These are phyloP conservation scores for Scopus umbretta DNA, from an alignment of 2,113 vertebrate species.

Conservation along the genomic window DNA sequence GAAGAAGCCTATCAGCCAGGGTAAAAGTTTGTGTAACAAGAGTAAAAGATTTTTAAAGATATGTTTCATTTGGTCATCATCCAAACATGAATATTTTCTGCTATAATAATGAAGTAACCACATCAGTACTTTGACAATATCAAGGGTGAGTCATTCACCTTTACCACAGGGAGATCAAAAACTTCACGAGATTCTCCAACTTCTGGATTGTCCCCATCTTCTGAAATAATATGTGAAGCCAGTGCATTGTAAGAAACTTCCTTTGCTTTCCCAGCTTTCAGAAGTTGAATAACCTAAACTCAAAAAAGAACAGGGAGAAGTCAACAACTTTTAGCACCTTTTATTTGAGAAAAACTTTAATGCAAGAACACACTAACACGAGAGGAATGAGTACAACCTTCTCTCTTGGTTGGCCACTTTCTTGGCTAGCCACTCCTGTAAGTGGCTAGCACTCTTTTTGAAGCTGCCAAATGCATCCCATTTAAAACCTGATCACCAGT, in stretches of 20 bases:
- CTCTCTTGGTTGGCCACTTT: background rate
- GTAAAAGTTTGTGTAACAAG: background rate
- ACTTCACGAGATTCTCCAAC: slow-evolving; percentile 96
- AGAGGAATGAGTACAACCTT: background rate
- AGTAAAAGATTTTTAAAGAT: background rate
- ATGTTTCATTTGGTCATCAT: background rate
- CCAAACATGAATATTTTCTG: background rate
- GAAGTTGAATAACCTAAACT: slow-evolving; percentile 86
- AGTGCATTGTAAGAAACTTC: slow-evolving; percentile 97
- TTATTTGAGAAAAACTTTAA: background rate
- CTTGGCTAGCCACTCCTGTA: too few relatives aligned
- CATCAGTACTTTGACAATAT: background rate
- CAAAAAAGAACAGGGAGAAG: background rate
- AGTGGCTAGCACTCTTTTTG: background rate
- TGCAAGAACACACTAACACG: background rate
- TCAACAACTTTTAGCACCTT: background rate
- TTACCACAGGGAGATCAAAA: slow-evolving; percentile 95
- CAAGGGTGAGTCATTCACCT: slow-evolving; percentile 71
- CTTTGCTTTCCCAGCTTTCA: slow-evolving; percentile 94
- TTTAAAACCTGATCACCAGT: background rate
- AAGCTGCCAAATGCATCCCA: background rate
- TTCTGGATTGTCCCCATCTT: slow-evolving; percentile 95
- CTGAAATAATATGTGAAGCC: slow-evolving; percentile 94
- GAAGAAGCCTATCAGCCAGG: background rate
- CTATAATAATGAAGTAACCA: background rate